A percentile compares a stretch with the other conserved stretches of the same genome.
phyloP scores from a whole-genome alignment of 2,888 invertebrate genomes.

The Thecocarcelia acutangulata region DNA sequence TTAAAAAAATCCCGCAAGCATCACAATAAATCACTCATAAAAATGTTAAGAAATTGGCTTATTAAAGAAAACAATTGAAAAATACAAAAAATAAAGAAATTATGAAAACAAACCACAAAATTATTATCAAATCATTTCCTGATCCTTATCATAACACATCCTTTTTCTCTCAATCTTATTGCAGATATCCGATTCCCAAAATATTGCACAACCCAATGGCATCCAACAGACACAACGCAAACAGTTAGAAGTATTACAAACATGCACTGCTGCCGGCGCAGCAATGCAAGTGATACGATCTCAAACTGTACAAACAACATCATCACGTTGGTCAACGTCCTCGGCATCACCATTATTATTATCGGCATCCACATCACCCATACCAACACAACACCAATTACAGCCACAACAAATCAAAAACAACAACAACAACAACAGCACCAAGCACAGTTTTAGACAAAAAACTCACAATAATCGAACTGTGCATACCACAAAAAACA shows the following conservation, averaged over 20 bases:
- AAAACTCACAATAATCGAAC: constrained; percentile 36
- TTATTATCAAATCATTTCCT: constrained; percentile 60
- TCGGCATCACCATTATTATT: constrained; percentile 71
- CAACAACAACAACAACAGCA: constrained; percentile 52
- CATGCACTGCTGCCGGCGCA: constrained; percentile 84
- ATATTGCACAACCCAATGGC: constrained; percentile 81
- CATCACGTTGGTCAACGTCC: constrained; percentile 78
- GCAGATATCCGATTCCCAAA: constrained; percentile 82
- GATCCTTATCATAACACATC: constrained; percentile 65
- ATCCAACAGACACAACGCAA: constrained; percentile 81
- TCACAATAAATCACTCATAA: no score
- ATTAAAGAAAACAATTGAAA: constrained; percentile 18
- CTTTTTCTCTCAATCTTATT: constrained; percentile 68
- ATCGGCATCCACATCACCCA: constrained; percentile 63
- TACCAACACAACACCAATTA: constrained; percentile 70
- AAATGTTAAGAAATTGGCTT: no score
- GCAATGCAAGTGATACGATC: constrained; percentile 87
- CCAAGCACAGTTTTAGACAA: constrained; percentile 55
- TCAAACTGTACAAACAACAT: constrained; percentile 81
- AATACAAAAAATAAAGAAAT: constrained; percentile 1
- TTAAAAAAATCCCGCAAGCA: no score
- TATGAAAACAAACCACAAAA: constrained; percentile 4
- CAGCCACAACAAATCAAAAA: constrained; percentile 62
- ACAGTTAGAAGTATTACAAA: constrained; percentile 87
- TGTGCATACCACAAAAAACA: constrained; percentile 16